These are phyloP conservation scores for Xestia rhomboidea DNA, from an alignment of 2,888 invertebrate genomes.

Conservation along the genomic window DNA sequence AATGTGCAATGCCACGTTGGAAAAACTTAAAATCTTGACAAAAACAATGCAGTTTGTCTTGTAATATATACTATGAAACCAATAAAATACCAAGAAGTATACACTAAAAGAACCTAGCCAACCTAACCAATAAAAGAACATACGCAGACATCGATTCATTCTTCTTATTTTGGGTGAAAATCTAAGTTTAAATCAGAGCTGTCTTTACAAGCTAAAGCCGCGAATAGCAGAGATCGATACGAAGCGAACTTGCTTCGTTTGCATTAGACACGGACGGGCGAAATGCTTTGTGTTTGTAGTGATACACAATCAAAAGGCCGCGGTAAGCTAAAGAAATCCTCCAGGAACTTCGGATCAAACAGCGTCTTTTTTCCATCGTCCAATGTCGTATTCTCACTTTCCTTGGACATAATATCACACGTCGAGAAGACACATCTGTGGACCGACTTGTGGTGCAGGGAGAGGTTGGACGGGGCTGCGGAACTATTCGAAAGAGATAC, in stretches of 20 bases:
- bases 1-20: neutral
- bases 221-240: conserved; percentile 43
- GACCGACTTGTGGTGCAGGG: too few species aligned
- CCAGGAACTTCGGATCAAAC: too few species aligned
- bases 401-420: too few species aligned
- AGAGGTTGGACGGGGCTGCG: too few species aligned
- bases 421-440: too few species aligned
- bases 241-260: conserved; percentile 21
- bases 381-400: too few species aligned
- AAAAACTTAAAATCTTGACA: neutral
- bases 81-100: neutral
- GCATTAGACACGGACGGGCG: conserved; percentile 26
- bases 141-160: neutral
- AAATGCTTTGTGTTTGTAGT: neutral
- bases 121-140: neutral
- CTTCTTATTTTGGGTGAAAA: neutral
- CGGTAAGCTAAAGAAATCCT: neutral
- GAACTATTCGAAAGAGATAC: too few species aligned
- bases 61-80: too few species aligned
- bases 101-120: too few species aligned
- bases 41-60: neutral
- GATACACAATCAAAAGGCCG: neutral
- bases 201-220: neutral
- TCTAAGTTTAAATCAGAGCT: conserved; percentile 20
- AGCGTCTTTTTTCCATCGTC: too few species aligned